A percentile compares a stretch with the other conserved stretches of the same genome.
Evolutionary conservation across 2,113 vertebrate species (phyloP).

Genomic region (Nycticorax nycticorax): DNA sequence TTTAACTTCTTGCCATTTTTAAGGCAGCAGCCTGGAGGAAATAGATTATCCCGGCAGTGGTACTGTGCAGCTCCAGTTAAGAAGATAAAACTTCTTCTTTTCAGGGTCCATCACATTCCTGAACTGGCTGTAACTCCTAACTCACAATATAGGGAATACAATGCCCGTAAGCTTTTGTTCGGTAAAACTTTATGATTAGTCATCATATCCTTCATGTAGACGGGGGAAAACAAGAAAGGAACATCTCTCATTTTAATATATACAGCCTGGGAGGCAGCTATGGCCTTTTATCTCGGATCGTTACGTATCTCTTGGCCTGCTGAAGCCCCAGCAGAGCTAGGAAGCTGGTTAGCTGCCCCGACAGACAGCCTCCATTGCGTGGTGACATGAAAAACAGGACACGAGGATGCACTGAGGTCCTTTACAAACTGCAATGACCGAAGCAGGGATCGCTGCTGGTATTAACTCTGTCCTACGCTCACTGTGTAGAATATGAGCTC

Average conservation of each 20-base stretch:
- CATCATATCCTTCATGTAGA: neutral
- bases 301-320: neutral
- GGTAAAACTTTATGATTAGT: neutral
- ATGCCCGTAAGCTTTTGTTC: neutral
- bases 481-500: neutral
- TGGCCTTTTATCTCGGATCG: neutral
- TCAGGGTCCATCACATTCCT: neutral
- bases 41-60: neutral
- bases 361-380: neutral
- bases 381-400: neutral
- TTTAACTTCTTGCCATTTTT: slow-evolving; percentile 34
- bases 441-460: neutral
- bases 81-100: slow-evolving; percentile 15
- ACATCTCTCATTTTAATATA: rapidly evolving
- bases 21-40: slow-evolving; percentile 40
- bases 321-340: neutral
- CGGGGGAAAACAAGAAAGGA: neutral
- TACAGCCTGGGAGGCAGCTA: neutral
- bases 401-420: neutral
- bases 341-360: neutral
- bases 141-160: neutral
- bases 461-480: neutral
- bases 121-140: neutral
- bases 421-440: neutral
- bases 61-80: rapidly evolving